phyloP scores from a whole-genome alignment of 2,888 invertebrate genomes.

The Mimas tiliae region DNA sequence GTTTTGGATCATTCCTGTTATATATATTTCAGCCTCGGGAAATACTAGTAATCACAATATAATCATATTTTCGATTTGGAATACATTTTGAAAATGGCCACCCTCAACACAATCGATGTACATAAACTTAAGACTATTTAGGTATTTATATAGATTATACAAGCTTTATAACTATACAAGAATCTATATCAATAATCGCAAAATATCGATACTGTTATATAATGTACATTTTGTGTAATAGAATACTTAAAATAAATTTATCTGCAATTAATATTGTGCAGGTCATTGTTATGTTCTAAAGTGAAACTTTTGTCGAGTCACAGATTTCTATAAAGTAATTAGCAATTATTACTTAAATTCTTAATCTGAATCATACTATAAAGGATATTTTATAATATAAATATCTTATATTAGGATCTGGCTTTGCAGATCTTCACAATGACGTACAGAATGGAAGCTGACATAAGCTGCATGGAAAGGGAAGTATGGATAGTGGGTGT shows the following conservation, averaged over 20 bases:
- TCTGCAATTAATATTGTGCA: neutral
- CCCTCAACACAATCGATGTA: too few relatives aligned
- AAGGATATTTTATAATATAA: neutral
- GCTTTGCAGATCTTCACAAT: neutral
- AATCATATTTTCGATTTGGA: too few relatives aligned
- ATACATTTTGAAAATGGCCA: too few relatives aligned
- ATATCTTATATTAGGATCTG: neutral
- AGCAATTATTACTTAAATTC: neutral
- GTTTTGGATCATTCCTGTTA: neutral
- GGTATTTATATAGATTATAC: too few relatives aligned
- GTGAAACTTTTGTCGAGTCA: neutral
- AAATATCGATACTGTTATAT: constrained; percentile 11
- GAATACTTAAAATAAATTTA: neutral
- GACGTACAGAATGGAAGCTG: neutral
- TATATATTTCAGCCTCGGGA: neutral
- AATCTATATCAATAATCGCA: neutral
- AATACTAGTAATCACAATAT: neutral
- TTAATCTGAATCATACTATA: neutral
- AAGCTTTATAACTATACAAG: neutral
- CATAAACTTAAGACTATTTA: too few relatives aligned
- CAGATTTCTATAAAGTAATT: neutral
- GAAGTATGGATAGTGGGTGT: neutral
- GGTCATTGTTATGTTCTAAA: neutral
- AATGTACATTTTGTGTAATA: neutral
- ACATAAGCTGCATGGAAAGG: neutral